Conservation (phyloP, 2,113 vertebrate genomes). For the Malurus elegans region DNA sequence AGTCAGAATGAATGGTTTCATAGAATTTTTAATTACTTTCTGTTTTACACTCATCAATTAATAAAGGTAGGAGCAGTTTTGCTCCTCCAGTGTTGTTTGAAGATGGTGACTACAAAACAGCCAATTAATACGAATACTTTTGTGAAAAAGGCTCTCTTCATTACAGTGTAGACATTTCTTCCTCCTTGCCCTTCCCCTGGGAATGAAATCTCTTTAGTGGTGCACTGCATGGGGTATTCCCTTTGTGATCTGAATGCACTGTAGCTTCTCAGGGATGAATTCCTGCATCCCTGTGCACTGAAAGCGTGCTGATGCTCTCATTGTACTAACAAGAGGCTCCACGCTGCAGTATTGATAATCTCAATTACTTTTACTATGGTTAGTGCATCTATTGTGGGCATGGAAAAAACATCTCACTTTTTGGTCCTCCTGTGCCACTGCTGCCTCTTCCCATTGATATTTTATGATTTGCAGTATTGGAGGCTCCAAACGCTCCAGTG, state of each 20-base stretch:
- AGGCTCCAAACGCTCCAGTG: background rate
- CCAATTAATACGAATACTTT: background rate
- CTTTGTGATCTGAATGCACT: background rate
- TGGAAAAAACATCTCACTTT: background rate
- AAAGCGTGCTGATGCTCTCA: background rate
- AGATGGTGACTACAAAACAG: background rate
- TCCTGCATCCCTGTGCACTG: background rate
- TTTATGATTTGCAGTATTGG: background rate
- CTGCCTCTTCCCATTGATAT: background rate
- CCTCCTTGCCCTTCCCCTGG: background rate
- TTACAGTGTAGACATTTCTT: background rate
- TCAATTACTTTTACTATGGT: background rate
- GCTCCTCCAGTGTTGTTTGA: background rate
- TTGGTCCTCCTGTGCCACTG: background rate
- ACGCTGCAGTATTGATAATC: background rate
- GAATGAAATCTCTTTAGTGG: background rate
- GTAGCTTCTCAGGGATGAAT: background rate
- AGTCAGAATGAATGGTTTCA: background rate
- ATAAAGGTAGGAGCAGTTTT: background rate
- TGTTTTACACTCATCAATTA: constrained; percentile 14
- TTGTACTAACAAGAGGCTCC: background rate
- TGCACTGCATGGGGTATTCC: background rate
- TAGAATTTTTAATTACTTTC: constrained; percentile 21
- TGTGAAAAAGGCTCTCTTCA: background rate
- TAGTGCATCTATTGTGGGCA: background rate